Conservation (phyloP, 2,113 vertebrate genomes). For the Amphilophus citrinellus region DNA sequence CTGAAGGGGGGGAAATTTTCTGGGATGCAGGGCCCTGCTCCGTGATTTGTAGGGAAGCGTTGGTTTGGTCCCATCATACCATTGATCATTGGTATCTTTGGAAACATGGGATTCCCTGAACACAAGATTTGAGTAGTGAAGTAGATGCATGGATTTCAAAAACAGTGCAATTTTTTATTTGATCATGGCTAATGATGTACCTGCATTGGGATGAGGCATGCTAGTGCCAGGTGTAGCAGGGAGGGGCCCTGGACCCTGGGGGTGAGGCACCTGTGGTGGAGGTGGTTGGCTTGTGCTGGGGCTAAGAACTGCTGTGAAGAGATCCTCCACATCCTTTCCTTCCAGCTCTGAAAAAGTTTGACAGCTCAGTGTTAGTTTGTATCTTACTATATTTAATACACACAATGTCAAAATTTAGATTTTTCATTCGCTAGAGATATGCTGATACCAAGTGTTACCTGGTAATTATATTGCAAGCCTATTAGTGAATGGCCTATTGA, state of each 20-base stretch:
- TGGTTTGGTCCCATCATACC: conserved; percentile 90
- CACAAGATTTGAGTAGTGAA: conserved; percentile 1
- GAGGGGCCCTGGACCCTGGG: conserved; percentile 79
- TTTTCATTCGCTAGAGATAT: no score
- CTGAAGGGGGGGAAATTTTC: conserved; percentile 87
- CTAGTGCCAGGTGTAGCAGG: conserved; percentile 73
- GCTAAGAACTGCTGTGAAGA: conserved; percentile 96
- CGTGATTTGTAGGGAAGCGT: conserved; percentile 87
- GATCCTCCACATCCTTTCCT: conserved; percentile 97
- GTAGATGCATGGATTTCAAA: neutral
- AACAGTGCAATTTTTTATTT: neutral
- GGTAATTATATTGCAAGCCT: no score
- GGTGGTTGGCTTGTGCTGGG: conserved; percentile 86
- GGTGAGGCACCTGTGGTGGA: conserved; percentile 84
- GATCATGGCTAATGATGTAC: conserved; percentile 65
- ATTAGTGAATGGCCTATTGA: neutral
- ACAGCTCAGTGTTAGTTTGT: neutral
- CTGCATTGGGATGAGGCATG: conserved; percentile 86
- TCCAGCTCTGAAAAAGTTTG: conserved; percentile 86
- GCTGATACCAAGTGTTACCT: no score
- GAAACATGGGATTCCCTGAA: conserved; percentile 88
- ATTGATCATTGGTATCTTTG: conserved; percentile 93
- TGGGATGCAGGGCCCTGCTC: conserved; percentile 82
- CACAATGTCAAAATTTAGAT: neutral
- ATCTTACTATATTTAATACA: no score